A percentile compares a stretch with the other conserved stretches of the same genome.
Conservation (phyloP, 2,888 invertebrate species). For the Hypercompe scribonia region DNA sequence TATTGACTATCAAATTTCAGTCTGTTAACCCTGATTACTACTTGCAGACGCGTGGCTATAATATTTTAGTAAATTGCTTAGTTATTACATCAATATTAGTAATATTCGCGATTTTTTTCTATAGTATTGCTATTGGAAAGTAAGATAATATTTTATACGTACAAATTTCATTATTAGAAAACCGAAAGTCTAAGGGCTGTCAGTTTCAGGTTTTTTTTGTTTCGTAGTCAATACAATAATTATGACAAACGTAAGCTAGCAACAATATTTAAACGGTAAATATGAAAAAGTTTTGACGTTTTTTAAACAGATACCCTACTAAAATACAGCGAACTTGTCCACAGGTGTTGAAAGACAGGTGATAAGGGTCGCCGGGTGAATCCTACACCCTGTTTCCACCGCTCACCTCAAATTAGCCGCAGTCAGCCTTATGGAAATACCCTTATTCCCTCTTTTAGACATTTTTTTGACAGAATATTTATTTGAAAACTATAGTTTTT, state of each 20-base stretch:
- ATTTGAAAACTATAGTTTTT: conserved; percentile 29
- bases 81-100: background rate
- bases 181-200: background rate
- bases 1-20: conserved; percentile 72
- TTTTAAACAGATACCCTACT: conserved; percentile 55
- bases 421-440: conserved; percentile 46
- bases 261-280: conserved; percentile 33
- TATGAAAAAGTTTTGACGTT: conserved; percentile 67
- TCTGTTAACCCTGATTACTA: conserved; percentile 61
- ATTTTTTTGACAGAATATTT: conserved; percentile 28
- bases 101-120: conserved; percentile 31
- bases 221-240: conserved; percentile 16
- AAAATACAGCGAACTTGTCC: conserved; percentile 55
- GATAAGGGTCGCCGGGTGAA: conserved; percentile 65
- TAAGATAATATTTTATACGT: background rate
- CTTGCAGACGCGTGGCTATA: conserved; percentile 37
- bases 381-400: conserved; percentile 41
- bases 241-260: conserved; percentile 7
- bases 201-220: conserved; percentile 9
- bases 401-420: conserved; percentile 60
- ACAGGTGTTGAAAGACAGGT: conserved; percentile 68
- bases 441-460: conserved; percentile 29
- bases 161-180: background rate
- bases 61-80: background rate
- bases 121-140: background rate